These are phyloP conservation scores for Pangasius krempfi DNA, from an alignment of 2,797 vertebrate genomes.

Conservation along the genomic window DNA sequence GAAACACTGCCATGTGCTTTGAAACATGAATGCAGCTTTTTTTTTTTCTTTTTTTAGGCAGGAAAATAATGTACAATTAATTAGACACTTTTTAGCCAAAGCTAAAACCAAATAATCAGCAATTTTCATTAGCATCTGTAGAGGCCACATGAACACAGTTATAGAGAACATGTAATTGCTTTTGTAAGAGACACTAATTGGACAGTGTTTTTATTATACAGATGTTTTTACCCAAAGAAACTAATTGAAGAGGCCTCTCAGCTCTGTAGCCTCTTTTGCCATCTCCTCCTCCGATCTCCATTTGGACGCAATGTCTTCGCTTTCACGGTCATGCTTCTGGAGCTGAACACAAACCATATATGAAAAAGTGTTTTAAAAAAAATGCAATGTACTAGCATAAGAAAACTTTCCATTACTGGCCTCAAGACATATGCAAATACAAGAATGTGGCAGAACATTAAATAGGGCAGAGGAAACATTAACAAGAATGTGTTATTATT, in stretches of 20 bases:
- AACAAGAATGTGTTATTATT: neutral
- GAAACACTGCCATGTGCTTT: neutral
- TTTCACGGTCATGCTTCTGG: constrained; percentile 78
- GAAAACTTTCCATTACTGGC: neutral
- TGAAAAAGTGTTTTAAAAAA: neutral
- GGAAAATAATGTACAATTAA: neutral
- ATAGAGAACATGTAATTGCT: neutral
- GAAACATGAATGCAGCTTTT: neutral
- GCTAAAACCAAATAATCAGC: neutral
- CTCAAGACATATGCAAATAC: constrained; percentile 4
- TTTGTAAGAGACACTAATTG: neutral
- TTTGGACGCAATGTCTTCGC: constrained; percentile 67
- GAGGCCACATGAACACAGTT: neutral
- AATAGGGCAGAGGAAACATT: constrained; percentile 4
- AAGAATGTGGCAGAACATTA: constrained; percentile 5
- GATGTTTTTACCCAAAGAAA: constrained; percentile 47
- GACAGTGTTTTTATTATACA: neutral
- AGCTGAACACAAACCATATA: constrained; percentile 69
- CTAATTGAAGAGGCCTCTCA: constrained; percentile 76
- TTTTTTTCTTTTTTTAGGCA: neutral
- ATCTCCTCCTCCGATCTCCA: constrained; percentile 88
- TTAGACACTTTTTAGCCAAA: neutral
- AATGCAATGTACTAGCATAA: no score
- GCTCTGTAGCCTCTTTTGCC: constrained; percentile 76
- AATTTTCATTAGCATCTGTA: neutral